Conservation (phyloP, 2,888 invertebrate genomes). For the Pristionchus mayeri region DNA sequence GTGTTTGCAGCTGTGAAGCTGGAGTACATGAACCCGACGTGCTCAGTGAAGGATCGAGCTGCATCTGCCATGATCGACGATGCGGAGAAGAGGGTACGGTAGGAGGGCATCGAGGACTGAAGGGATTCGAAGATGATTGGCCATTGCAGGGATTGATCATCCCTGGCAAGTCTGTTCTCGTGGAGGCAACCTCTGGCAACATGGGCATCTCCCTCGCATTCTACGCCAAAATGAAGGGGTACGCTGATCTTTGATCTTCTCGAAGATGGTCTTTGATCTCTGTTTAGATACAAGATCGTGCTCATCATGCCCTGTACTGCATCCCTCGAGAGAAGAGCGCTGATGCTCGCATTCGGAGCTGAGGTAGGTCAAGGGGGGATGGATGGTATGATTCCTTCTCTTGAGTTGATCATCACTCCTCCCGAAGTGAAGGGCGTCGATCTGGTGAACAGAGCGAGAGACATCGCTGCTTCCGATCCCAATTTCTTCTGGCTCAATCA, state of each 20-base stretch:
- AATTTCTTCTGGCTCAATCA: slow-evolving; percentile 40
- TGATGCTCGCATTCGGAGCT: slow-evolving; percentile 65
- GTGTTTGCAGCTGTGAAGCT: slow-evolving; percentile 71
- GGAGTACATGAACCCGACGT: slow-evolving; percentile 74
- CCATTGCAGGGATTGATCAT: slow-evolving; percentile 54
- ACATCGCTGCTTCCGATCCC: neutral
- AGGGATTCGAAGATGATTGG: neutral
- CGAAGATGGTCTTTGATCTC: neutral
- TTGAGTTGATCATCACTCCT: slow-evolving; percentile 34
- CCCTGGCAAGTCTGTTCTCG: slow-evolving; percentile 67
- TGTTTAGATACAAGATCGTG: slow-evolving; percentile 62
- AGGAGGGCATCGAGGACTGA: neutral
- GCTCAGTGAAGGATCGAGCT: slow-evolving; percentile 74
- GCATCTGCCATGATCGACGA: slow-evolving; percentile 71
- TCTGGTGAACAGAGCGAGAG: neutral
- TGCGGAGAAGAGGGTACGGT: slow-evolving; percentile 56
- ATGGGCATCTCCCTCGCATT: slow-evolving; percentile 74
- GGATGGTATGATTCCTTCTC: neutral
- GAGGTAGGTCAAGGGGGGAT: slow-evolving; percentile 46
- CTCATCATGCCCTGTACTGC: slow-evolving; percentile 67
- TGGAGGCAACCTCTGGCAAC: slow-evolving; percentile 74
- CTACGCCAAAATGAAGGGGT: slow-evolving; percentile 43
- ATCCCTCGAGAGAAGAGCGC: slow-evolving; percentile 60
- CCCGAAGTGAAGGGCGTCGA: neutral
- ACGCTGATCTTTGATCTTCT: neutral